Base-by-base conservation (phyloP, 2,113 vertebrate species). In the Cynopterus brachyotis region DNA sequence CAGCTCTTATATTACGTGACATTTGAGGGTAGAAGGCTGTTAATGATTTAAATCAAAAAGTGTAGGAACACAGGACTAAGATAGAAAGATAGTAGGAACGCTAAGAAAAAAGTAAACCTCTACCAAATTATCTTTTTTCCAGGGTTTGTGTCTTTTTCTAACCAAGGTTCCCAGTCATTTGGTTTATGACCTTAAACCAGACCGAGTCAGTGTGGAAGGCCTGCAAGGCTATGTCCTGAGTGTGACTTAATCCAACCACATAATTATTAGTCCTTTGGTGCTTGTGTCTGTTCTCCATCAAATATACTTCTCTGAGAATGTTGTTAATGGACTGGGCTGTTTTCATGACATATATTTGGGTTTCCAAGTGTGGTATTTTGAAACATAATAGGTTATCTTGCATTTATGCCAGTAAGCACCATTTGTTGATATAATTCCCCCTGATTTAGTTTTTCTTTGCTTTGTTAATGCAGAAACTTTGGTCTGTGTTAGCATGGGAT, bases 261-360 rank as follows among this genome's bases (percentile, higher is more conserved):
- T 79, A 53, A 26, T n/a, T 37, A 11, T 84, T 75, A 86, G 75
- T 78, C 47, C 45, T 30, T 24, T 40, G 42, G 76, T 40, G 66
- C 57, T 83, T 13, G 3, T 57, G 59, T 94, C 95, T 96, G 83
- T 64, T 89, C 75, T 93, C 37, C 53, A 12, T 97, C 92, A 94
- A 32, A 53, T 89, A 30, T 9, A 11, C 82, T 89, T 75, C 79
- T 50, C 37, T 84, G 57, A 59, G 81, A 59, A 50, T 37, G n/a
- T 30, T n/a, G n/a, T 79, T 83, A 67, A 37, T 37, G 67, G 89
- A 15, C 37, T 15, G 55, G 28, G 40, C 22, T 81, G 6, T 37
- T 45, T 84, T 89, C 79, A 69, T 60, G 62, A 42, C 28, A 9
- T 32, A 4, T 15, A 12, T 42, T 81, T 86, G 55, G 11, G 28